Evolutionary conservation across 2,888 invertebrate species (phyloP), one percentile per base, ranked within the genome.

Genomic region (Campoplex capitator): DNA sequence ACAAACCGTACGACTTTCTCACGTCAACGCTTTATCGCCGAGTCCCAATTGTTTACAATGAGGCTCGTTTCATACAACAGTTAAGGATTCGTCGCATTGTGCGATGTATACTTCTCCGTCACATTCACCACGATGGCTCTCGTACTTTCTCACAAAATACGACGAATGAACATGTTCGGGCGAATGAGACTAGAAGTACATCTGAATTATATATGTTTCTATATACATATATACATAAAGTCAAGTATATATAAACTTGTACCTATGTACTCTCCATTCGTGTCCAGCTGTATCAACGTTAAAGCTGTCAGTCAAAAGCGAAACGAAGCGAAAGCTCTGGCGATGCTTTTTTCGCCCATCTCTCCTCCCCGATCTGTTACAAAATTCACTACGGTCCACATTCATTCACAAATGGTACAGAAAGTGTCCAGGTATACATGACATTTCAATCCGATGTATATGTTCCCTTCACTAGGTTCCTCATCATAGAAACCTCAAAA

Each of bases 61-160:
- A 82, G 86, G 81, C 74, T 81, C 81, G 84, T 84, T 75, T 56
- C 84, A 42, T 65, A 62, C 74, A 68, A 82, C 73, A 78, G 76
- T 86, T 86, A 86, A 86, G 86, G 77, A 77, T 67, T 54, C 51
- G 48, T 42, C n/a, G 68, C 77, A 86, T 86, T 86, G 86, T 83
- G 74, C 65, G 32, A n/a, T n/a, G 65, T 75, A 23, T 23, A 23
- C 23, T 13, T 68, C 68, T 51, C 18, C 58, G 16, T 73, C 67
- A 56, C 13, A 23, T 68, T 48, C 28, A 18, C 67, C 62, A 58
- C 76, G 28, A 16, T 75, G 70, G 4, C 54, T 78, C 65, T 45
- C 28, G 32, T 54, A 32, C 70, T 70, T 48, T 62, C 28, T 76
- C 42, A 56, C 78, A 54, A 79, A 79, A 83, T 48, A 68, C 81